Evolutionary conservation across 2,888 invertebrate species (phyloP), one percentile per base, ranked within the genome.

Genomic region (Nematopogon swammerdamellus): DNA sequence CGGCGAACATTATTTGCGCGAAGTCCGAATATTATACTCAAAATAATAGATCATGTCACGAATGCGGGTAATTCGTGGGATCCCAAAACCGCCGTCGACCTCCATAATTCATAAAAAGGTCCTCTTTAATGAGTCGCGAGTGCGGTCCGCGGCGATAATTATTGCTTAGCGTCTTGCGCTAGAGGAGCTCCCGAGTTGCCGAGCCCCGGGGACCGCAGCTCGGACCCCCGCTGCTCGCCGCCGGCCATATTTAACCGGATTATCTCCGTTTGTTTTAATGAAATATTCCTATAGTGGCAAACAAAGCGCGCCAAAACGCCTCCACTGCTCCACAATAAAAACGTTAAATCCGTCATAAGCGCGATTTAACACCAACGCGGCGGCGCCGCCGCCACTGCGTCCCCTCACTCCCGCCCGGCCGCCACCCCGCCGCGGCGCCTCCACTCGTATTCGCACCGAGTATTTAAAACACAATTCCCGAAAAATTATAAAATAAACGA

Each of bases 91-190:
- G 36, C 36, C 14, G 36, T 25, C 5, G 25, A 25, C 25, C 36
- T 3, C 36, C 14, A 14, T 36, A 36, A 36, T 14, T 36, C 36
- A 36, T 36, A 36, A 36, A 36, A 36, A 36, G 36, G 36, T 36
- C 36, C 36, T 10, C 5, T 36, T 36, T 36, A 36, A 36, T 36
- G 36, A 36, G 36, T 14, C 8, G 36, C 36, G 36, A 14, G 36
- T 14, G 36, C 11, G n/a, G 11, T 36, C n/a, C 11, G n/a, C n/a
- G 36, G 36, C 36, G 36, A 61, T 66, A 63, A 68, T 68, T 66
- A 65, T 60, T 59, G 64, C 60, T 61, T 63, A 62, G 62, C 63
- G 63, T 64, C 65, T 64, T 60, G 59, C 57, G 54, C 57, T 52
- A 54, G n/a, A n/a, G n/a, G n/a, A n/a, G n/a, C n/a, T n/a, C n/a